Evolutionary conservation across 2,113 vertebrate genomes (phyloP).

Genomic region (Otolemur garnettii): DNA sequence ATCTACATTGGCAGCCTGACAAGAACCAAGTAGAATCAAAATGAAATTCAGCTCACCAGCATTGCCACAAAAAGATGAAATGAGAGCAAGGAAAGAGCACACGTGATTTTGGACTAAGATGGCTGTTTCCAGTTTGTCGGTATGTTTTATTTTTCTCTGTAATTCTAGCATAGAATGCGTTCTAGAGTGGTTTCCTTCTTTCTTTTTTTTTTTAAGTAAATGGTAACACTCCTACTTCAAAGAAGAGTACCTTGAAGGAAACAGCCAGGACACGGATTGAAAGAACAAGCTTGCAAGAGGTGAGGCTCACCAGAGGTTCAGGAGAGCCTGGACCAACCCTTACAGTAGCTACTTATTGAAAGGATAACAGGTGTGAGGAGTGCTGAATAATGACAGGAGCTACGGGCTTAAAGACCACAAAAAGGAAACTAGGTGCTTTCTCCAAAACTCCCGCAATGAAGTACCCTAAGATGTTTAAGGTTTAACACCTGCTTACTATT

Average conservation of each 20-base stretch:
- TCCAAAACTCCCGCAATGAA: too few relatives aligned
- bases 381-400: too few relatives aligned
- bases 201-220: not conserved
- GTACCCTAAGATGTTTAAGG: too few relatives aligned
- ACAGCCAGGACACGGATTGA: too few relatives aligned
- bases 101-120: not conserved
- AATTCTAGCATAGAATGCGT: not conserved
- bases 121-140: not conserved
- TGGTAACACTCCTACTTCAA: not conserved
- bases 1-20: slow-evolving; percentile 1
- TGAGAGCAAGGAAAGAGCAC: not conserved
- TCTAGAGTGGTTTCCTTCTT: not conserved
- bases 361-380: too few relatives aligned
- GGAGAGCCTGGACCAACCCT: too few relatives aligned
- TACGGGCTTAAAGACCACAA: too few relatives aligned
- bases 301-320: too few relatives aligned
- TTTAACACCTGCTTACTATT: too few relatives aligned
- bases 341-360: too few relatives aligned
- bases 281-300: too few relatives aligned
- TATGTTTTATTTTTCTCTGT: not conserved
- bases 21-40: slow-evolving; percentile 45
- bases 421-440: too few relatives aligned
- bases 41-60: slow-evolving; percentile 49
- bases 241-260: not conserved
- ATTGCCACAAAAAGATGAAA: slow-evolving; percentile 48